phyloP scores from a whole-genome alignment of 1,140 invertebrate genomes.

The Dolichoris vasculosae region DNA sequence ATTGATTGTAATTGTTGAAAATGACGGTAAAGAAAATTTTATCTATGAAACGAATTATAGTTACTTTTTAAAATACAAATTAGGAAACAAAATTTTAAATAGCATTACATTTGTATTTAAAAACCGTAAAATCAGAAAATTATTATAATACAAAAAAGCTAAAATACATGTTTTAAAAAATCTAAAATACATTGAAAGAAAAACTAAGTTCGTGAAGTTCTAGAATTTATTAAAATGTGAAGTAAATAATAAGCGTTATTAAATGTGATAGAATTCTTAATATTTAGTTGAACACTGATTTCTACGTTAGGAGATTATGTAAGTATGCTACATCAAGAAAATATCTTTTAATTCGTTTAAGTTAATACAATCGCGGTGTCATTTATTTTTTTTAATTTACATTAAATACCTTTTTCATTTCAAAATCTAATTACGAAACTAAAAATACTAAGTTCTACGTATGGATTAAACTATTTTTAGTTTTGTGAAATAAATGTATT shows the following conservation, averaged over 20 bases:
- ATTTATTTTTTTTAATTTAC: not conserved
- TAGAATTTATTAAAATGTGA: not conserved
- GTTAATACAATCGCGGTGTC: not conserved
- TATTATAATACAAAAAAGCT: not conserved
- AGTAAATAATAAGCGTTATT: not conserved
- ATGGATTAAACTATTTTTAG: no score
- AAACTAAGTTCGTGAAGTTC: not conserved
- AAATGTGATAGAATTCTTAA: conserved; percentile 2
- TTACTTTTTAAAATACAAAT: not conserved
- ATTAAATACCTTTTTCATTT: not conserved
- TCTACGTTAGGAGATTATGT: not conserved
- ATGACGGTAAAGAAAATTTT: not conserved
- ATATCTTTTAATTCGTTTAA: not conserved
- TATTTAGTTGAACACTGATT: not conserved
- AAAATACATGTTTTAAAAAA: not conserved
- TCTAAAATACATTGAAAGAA: conserved; percentile 13
- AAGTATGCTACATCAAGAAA: not conserved
- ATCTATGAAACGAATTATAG: not conserved
- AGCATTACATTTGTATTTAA: conserved; percentile 47
- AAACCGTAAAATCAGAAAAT: not conserved
- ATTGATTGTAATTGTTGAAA: not conserved
- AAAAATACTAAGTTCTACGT: no score
- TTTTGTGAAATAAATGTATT: no score
- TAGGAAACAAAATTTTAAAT: conserved; percentile 22
- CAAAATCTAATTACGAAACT: no score